Base-by-base conservation (phyloP, 2,113 vertebrate genomes). In the Crypturellus undulatus region DNA sequence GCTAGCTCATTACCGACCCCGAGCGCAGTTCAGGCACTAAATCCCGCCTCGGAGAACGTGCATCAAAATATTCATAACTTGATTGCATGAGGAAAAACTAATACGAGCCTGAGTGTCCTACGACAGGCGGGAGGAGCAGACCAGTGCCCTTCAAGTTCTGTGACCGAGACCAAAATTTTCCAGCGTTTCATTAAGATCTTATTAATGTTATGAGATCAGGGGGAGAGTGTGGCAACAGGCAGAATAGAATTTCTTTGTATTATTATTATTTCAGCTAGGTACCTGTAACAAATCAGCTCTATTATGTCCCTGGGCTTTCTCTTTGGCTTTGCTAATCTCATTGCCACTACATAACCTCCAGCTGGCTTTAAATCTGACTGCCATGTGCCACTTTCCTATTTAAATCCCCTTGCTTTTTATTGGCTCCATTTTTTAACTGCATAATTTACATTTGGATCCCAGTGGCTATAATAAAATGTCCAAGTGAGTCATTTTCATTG, bases 51-150 rank as follows among this genome's bases (percentile, higher is more conserved):
- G 24, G 71, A 87, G 38, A 90, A 87, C 80, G 84, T 62, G 73
- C 73, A 83, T 92, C 86, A 85, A 89, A 89, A 91, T 93, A 96
- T 85, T 92, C 84, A 91, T 87, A 72, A 87, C 30, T 77, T 30
- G 36, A 56, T 42, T 82, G 67, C 94, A 87, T 51, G 70, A 84
- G 67, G 73, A 79, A 75, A 79, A 91, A 87, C 59, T 19, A 3
- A 59, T 20, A 76, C 67, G 52, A 81, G 32, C 5, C 83, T 60
- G 72, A 7, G 4, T 54, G 28, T 45, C 84, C 68, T 79, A 1
- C 40, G 72, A 54, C 22, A 62, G 36, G 79, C 62, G 15, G n/a
- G 62, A 81, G 87, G 16, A 65, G 69, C 52, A 1, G 21, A 65
- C 43, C 64, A 84, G 3, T 30, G 73, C 51, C 87, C 85, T 94